Evolutionary conservation across 2,888 invertebrate species (phyloP).

Genomic region (Brachyptera putata): DNA sequence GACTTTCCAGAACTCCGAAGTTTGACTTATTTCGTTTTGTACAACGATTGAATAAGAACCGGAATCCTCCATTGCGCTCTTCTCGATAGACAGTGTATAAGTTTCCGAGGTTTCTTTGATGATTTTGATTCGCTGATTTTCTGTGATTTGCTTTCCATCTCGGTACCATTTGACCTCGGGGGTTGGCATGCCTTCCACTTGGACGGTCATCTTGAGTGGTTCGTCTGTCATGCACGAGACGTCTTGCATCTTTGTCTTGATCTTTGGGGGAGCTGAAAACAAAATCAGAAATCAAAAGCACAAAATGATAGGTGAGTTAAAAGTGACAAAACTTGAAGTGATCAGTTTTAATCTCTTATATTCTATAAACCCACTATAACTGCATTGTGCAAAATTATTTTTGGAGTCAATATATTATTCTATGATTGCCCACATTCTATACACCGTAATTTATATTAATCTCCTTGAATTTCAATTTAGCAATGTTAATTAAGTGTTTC

Average conservation of each 20-base stretch:
- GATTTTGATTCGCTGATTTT: slow-evolving; percentile 67
- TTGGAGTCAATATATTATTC: too few species aligned
- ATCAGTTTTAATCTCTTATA: too few species aligned
- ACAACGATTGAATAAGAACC: slow-evolving; percentile 87
- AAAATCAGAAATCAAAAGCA: too few species aligned
- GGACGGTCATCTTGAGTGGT: slow-evolving; percentile 71
- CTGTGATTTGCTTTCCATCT: slow-evolving; percentile 74
- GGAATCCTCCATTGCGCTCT: slow-evolving; percentile 69
- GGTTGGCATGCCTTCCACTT: slow-evolving; percentile 77
- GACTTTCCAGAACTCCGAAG: slow-evolving; percentile 86
- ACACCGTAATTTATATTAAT: too few species aligned
- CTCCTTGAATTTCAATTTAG: too few species aligned
- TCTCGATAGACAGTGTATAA: slow-evolving; percentile 65
- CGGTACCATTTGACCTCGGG: slow-evolving; percentile 84
- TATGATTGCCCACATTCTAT: too few species aligned
- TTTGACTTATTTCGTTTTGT: slow-evolving; percentile 82
- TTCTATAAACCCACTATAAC: too few species aligned
- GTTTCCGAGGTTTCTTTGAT: slow-evolving; percentile 59
- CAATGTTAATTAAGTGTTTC: too few species aligned
- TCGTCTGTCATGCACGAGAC: slow-evolving; percentile 66
- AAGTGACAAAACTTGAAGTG: background rate
- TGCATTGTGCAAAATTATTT: too few species aligned
- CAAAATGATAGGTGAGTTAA: too few species aligned
- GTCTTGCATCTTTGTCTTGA: slow-evolving; percentile 74
- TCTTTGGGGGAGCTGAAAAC: slow-evolving; percentile 69